phyloP scores from a whole-genome alignment of 2,888 invertebrate species.

The Taphrorychus bicolor region DNA sequence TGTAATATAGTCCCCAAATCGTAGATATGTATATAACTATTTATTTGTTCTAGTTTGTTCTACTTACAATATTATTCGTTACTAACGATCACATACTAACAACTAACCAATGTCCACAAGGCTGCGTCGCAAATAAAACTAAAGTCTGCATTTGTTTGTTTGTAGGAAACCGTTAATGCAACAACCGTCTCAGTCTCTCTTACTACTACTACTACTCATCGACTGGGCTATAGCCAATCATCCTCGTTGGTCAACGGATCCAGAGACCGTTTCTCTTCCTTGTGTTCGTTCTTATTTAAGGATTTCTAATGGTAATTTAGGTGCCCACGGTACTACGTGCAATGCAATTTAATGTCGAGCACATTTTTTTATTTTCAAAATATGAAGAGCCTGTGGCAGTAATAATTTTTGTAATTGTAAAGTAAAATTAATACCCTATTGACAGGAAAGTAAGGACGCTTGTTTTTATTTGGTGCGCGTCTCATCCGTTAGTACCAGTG shows the following conservation, averaged over 20 bases:
- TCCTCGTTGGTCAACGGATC: slow-evolving; percentile 46
- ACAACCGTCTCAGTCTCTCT: not conserved
- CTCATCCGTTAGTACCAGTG: too few relatives aligned
- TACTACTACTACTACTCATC: slow-evolving; percentile 43
- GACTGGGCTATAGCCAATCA: slow-evolving; percentile 52
- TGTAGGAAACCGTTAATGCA: slow-evolving; percentile 13
- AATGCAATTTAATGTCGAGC: too few relatives aligned
- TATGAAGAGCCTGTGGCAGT: too few relatives aligned
- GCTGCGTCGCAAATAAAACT: too few relatives aligned
- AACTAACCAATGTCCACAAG: not conserved
- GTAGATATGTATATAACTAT: not conserved
- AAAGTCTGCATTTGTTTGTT: too few relatives aligned
- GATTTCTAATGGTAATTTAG: not conserved
- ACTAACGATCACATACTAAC: not conserved
- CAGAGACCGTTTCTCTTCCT: slow-evolving; percentile 31
- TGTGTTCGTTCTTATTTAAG: slow-evolving; percentile 8
- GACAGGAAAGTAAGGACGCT: too few relatives aligned
- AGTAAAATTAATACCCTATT: too few relatives aligned
- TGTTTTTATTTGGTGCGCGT: too few relatives aligned
- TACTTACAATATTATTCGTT: not conserved
- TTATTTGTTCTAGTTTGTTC: slow-evolving; percentile 2
- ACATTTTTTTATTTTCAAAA: too few relatives aligned
- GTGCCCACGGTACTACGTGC: too few relatives aligned
- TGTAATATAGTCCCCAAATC: too few relatives aligned
- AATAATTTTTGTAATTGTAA: too few relatives aligned